Conservation (phyloP, 2,113 vertebrate species). For the Pituophis catenifer region DNA sequence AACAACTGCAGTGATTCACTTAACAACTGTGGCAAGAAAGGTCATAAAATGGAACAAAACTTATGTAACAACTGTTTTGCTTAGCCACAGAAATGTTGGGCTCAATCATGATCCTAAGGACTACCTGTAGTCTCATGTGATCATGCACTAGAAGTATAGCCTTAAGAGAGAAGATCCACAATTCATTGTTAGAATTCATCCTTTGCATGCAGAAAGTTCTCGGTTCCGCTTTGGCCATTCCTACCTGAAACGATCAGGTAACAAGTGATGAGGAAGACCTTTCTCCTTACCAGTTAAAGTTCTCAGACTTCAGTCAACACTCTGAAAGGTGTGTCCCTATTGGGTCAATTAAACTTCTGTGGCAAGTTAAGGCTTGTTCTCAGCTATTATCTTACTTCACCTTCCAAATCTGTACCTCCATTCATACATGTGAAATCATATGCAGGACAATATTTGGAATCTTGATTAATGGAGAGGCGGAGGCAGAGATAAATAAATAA, state of each 20-base stretch:
- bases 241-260: background rate
- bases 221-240: background rate
- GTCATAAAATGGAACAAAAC: background rate
- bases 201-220: background rate
- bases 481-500: constrained; percentile 39
- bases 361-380: constrained; percentile 23
- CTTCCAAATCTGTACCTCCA: background rate
- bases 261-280: background rate
- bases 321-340: background rate
- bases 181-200: background rate
- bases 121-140: background rate
- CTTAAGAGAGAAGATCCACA: background rate
- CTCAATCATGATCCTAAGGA: background rate
- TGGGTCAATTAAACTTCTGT: background rate
- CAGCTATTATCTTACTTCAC: constrained; percentile 37
- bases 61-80: background rate
- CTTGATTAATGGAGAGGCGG: constrained; percentile 13
- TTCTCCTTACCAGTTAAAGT: background rate
- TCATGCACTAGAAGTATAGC: background rate
- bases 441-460: constrained; percentile 3
- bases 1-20: background rate
- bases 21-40: background rate
- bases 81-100: background rate
- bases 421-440: background rate
- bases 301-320: background rate